phyloP scores from a whole-genome alignment of 2,888 invertebrate species.

The Eupithecia inturbata region DNA sequence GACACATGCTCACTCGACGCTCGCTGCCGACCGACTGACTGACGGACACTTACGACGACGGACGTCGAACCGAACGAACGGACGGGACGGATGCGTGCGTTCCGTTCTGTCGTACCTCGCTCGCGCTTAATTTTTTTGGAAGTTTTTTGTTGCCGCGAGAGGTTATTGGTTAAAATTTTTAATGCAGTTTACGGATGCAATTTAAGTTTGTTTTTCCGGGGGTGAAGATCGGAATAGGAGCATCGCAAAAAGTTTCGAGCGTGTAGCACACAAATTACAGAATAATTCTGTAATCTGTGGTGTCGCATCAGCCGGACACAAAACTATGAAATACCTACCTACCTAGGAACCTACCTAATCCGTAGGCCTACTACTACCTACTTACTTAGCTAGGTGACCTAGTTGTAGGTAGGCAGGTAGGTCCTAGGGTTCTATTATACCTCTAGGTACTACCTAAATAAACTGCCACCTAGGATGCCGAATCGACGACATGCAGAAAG shows the following conservation, averaged over 20 bases:
- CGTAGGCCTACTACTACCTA: not conserved
- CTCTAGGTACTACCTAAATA: too few species aligned
- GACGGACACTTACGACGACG: too few species aligned
- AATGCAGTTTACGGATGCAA: constrained; percentile 7
- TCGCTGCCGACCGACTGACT: constrained; percentile 73
- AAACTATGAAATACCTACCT: not conserved
- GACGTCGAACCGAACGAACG: constrained; percentile 44
- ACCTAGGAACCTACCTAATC: too few species aligned
- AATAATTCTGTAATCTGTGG: too few species aligned
- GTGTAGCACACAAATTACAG: too few species aligned
- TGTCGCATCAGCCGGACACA: not conserved
- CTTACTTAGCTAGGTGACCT: too few species aligned
- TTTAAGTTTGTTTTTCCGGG: constrained; percentile 3
- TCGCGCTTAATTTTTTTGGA: constrained; percentile 52
- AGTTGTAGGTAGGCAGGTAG: too few species aligned
- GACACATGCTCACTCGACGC: constrained; percentile 57
- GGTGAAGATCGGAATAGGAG: not conserved
- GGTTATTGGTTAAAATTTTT: constrained; percentile 21
- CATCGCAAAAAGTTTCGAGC: not conserved
- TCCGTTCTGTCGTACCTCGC: constrained; percentile 45
- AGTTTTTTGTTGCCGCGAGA: constrained; percentile 16
- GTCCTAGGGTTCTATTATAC: too few species aligned
- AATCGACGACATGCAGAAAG: too few species aligned
- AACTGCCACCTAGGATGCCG: too few species aligned
- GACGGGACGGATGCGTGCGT: constrained; percentile 62